Base-by-base conservation (phyloP, 2,888 invertebrate genomes). In the Smittia sp. region DNA sequence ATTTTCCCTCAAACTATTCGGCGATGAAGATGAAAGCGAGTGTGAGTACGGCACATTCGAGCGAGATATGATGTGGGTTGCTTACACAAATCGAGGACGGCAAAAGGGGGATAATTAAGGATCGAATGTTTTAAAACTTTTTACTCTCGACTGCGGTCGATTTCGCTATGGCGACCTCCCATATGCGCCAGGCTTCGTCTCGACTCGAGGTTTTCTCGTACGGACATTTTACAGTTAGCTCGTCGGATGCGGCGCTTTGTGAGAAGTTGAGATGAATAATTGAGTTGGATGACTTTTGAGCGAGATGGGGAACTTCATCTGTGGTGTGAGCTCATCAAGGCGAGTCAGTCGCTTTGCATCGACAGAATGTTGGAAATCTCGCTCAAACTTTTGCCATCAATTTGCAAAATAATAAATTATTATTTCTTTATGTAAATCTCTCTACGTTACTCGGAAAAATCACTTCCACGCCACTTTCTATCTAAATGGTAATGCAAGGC, bases 51-150 rank as follows among this genome's bases (percentile, higher is more conserved):
- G 22, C 4, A 24, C 27, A 63, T 7, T 25, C 27, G 27, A n/a
- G 63, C 25, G 22, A 63, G 63, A 27, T 63, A 63, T 63, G 63
- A 63, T 63, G 63, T 63, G 38, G 38, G 39, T 67, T 66, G 66
- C 38, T 66, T 66, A 32, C 32, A 32, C 66, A 66, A 13, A 38
- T 38, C 38, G 32, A 32, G 18, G 66, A 24, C 27, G 20, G 38
- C 20, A 32, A 41, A 27, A 67, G 11, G 27, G 27, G 27, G 69
- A 69, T 69, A 69, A 69, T 63, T 63, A 63, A 25, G 63, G 63
- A 63, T 63, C 63, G 63, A 63, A 63, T 27, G 63, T 27, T 58
- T 58, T 18, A 58, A 58, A 58, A 58, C 58, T 58, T 58, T 58
- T 58, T 58, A 32, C 46, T 46, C 58, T 58, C 46, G 58, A 58